Conservation (phyloP, 35 echinoderm and acorn worm genomes). For the Amphiura filiformis region DNA sequence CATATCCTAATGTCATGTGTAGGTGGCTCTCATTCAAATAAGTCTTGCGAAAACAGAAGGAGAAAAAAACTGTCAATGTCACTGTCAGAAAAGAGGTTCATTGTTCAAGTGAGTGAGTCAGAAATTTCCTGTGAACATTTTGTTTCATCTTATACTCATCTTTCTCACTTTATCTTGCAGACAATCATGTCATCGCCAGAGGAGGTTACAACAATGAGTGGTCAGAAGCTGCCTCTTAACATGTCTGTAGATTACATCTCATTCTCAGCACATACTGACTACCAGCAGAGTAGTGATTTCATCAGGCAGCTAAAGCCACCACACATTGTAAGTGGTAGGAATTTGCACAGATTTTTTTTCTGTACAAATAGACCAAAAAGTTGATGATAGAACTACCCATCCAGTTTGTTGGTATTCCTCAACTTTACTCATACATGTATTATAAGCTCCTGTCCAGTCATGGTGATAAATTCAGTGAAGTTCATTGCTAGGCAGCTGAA, state of each 20-base stretch:
- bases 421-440: background rate
- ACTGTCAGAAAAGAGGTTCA: too few relatives aligned
- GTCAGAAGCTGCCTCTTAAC: constrained; percentile 90
- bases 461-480: too few relatives aligned
- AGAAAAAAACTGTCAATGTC: too few relatives aligned
- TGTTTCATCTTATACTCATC: constrained; percentile 9
- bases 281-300: constrained; percentile 93
- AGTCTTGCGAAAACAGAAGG: too few relatives aligned
- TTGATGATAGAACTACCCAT: too few relatives aligned
- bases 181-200: constrained; percentile 91
- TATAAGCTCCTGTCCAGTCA: background rate
- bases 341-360: too few relatives aligned
- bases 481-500: too few relatives aligned
- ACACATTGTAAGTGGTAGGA: constrained; percentile 85
- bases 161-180: too few relatives aligned
- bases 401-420: too few relatives aligned
- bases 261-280: constrained; percentile 97
- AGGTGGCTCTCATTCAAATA: constrained; percentile 82
- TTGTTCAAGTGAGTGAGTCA: too few relatives aligned
- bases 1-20: too few relatives aligned
- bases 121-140: background rate
- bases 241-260: constrained; percentile 98
- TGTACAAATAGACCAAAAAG: too few relatives aligned
- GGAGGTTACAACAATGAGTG: constrained; percentile 78
- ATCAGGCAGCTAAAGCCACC: constrained; percentile 85